These are phyloP conservation scores for Deilephila elpenor DNA, from an alignment of 2,888 invertebrate genomes.

Conservation along the genomic window DNA sequence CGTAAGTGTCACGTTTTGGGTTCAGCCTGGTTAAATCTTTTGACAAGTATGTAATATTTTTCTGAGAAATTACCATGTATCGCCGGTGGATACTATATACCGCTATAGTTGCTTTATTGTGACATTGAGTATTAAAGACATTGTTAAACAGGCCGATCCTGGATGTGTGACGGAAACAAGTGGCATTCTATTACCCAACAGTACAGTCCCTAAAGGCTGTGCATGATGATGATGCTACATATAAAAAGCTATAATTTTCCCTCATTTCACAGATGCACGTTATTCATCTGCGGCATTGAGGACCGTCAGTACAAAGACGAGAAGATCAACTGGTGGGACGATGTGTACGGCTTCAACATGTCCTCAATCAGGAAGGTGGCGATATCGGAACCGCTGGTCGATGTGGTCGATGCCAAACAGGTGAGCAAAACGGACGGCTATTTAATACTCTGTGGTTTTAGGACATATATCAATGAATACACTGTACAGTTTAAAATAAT, in stretches of 20 bases:
- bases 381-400: conserved; percentile 98
- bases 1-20: no score
- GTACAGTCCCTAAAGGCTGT: no score
- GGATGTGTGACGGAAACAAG: no score
- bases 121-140: no score
- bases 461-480: no score
- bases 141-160: no score
- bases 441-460: not conserved
- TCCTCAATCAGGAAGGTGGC: conserved; percentile 98
- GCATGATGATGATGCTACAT: no score
- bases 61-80: not conserved
- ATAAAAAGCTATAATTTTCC: not conserved
- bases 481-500: no score
- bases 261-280: conserved; percentile 87
- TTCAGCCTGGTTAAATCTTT: no score
- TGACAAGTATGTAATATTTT: not conserved
- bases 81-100: no score
- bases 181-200: no score
- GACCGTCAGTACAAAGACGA: conserved; percentile 99
- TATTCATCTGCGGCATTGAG: conserved; percentile 97
- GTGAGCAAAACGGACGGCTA: conserved; percentile 53
- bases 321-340: conserved; percentile 99
- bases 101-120: no score
- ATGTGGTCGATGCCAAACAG: conserved; percentile 99
- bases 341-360: conserved; percentile 99